phyloP scores from a whole-genome alignment of 2,113 vertebrate genomes.

The Oenanthe melanoleuca region DNA sequence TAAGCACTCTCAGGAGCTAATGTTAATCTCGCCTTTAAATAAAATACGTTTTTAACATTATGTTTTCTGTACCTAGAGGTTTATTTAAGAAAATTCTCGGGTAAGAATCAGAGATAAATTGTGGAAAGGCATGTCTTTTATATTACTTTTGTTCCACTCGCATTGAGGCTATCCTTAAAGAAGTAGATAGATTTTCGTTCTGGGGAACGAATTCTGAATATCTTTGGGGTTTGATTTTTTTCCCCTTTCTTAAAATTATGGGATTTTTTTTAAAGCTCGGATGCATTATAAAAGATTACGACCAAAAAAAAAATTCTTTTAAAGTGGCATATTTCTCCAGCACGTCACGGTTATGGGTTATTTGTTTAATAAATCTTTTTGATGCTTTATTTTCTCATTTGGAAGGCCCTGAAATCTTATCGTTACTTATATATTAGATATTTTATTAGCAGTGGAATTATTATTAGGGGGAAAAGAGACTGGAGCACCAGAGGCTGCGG shows the following conservation, averaged over 20 bases:
- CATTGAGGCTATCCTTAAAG: background rate
- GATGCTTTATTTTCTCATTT: constrained; percentile 68
- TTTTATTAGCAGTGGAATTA: constrained; percentile 70
- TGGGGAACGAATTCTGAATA: constrained; percentile 33
- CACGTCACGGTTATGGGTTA: constrained; percentile 53
- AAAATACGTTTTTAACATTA: background rate
- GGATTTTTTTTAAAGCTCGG: constrained; percentile 30
- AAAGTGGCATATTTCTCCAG: constrained; percentile 53
- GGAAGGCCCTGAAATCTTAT: constrained; percentile 62
- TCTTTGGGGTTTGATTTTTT: background rate
- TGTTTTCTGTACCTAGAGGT: background rate
- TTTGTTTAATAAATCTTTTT: constrained; percentile 68
- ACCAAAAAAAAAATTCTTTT: constrained; percentile 15
- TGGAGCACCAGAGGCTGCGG: background rate
- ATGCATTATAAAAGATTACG: constrained; percentile 49
- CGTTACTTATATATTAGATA: constrained; percentile 71
- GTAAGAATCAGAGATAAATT: background rate
- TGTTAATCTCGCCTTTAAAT: background rate
- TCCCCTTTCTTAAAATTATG: constrained; percentile 10
- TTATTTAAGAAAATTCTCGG: background rate
- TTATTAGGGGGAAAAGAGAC: background rate
- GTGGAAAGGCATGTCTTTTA: background rate
- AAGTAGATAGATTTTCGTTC: background rate
- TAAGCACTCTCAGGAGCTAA: background rate
- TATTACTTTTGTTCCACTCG: background rate